These are phyloP conservation scores for Pimpla rufipes DNA, from an alignment of 2,888 invertebrate genomes.

Conservation along the genomic window DNA sequence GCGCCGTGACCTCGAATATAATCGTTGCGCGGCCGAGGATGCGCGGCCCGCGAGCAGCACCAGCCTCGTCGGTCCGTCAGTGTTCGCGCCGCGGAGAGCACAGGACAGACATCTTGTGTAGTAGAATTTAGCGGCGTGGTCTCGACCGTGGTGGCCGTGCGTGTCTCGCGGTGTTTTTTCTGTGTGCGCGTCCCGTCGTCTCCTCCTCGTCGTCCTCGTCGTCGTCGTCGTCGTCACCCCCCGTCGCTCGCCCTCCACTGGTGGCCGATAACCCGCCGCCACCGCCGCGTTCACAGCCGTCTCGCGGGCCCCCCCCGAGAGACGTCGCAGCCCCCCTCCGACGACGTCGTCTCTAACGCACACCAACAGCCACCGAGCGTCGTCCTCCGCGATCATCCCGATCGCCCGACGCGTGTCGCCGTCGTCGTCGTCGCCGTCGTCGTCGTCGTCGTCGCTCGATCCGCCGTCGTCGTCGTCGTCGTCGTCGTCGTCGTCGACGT, in stretches of 20 bases:
- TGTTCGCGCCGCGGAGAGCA: conserved; percentile 82
- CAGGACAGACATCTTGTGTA: conserved; percentile 84
- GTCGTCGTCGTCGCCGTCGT: conserved; percentile 58
- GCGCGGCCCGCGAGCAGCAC: conserved; percentile 76
- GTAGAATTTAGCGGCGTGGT: conserved; percentile 84
- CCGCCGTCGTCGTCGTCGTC: conserved; percentile 45
- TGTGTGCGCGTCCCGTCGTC: conserved; percentile 61
- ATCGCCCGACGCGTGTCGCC: too few relatives aligned
- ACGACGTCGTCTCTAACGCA: too few relatives aligned
- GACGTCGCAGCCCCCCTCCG: too few relatives aligned
- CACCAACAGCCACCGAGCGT: too few relatives aligned
- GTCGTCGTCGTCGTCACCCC: conserved; percentile 67
- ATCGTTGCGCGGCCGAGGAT: conserved; percentile 81
- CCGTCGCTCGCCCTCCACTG: too few relatives aligned
- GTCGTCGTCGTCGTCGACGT: conserved; percentile 59
- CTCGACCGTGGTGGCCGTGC: conserved; percentile 78
- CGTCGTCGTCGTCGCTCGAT: conserved; percentile 69
- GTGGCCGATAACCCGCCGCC: not conserved
- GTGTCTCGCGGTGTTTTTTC: too few relatives aligned
- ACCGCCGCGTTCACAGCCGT: conserved; percentile 52
- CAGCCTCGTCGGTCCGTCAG: conserved; percentile 75
- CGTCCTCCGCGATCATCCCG: too few relatives aligned
- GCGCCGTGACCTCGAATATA: conserved; percentile 79
- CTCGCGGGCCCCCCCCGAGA: conserved; percentile 64
- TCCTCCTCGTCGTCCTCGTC: conserved; percentile 22